A percentile compares a stretch with the other conserved stretches of the same genome.
phyloP scores from a whole-genome alignment of 53 echinoderm and acorn worm genomes.

The Luidia sarsii region DNA sequence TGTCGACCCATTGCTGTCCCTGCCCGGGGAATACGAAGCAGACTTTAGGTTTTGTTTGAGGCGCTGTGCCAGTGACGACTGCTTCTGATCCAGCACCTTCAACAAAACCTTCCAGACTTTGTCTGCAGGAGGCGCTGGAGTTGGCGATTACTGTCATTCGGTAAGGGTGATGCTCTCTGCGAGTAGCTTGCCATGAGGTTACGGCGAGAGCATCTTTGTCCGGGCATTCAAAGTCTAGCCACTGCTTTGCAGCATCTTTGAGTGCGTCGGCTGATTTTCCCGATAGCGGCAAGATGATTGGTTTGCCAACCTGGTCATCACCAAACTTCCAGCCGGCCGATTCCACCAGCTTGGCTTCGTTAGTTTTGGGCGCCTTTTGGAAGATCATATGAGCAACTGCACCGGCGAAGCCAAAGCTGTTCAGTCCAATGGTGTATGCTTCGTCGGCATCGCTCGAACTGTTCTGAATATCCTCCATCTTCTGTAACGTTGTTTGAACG shows the following conservation, averaged over 20 bases:
- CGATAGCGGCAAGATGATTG: conserved; percentile 80
- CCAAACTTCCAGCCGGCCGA: conserved; percentile 79
- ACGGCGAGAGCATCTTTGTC: conserved; percentile 81
- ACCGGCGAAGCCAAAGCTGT: conserved; percentile 96
- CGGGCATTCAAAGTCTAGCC: conserved; percentile 59
- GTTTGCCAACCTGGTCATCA: conserved; percentile 57
- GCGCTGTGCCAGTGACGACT: conserved; percentile 58
- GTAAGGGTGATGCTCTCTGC: conserved; percentile 77
- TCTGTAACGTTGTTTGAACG: conserved; percentile 68
- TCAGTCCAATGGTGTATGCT: conserved; percentile 79
- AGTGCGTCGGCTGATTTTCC: conserved; percentile 89
- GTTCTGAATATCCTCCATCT: conserved; percentile 26
- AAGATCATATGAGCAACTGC: conserved; percentile 94
- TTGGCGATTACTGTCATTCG: conserved; percentile 81
- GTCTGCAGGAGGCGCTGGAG: conserved; percentile 63
- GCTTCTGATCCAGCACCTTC: conserved; percentile 59
- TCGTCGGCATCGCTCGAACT: conserved; percentile 4
- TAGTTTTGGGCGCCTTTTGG: conserved; percentile 75
- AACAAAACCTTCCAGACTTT: conserved; percentile 47
- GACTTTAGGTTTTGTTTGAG: conserved; percentile 72
- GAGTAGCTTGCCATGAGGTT: conserved; percentile 84
- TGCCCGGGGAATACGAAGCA: conserved; percentile 96
- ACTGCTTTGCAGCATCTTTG: conserved; percentile 70
- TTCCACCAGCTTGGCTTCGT: not conserved
- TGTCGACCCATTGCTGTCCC: conserved; percentile 91